A percentile compares a stretch with the other conserved stretches of the same genome.
Conservation (phyloP, 2,113 vertebrate species). For the Myotis yumanensis region DNA sequence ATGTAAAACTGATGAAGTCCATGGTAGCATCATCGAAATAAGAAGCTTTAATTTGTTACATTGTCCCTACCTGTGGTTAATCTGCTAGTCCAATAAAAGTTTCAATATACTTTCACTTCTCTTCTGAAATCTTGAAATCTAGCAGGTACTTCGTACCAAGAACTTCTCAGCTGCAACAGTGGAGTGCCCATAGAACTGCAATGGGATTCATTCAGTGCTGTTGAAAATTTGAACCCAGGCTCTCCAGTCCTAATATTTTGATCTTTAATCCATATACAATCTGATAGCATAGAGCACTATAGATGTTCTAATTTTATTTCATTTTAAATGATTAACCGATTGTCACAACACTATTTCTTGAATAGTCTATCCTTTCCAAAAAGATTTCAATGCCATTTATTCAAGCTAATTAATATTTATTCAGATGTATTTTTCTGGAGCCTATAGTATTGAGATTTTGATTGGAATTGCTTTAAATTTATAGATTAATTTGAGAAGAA, state of each 20-base stretch:
- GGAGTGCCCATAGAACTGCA: background rate
- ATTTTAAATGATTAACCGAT: background rate
- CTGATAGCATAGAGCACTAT: background rate
- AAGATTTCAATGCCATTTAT: background rate
- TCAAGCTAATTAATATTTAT: background rate
- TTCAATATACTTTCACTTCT: background rate
- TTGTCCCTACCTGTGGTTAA: conserved; percentile 1
- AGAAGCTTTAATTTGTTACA: background rate
- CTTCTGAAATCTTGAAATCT: conserved; percentile 19
- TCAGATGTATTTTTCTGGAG: background rate
- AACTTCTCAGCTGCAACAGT: background rate
- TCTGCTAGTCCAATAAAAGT: background rate
- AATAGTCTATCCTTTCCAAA: background rate
- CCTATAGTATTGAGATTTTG: background rate
- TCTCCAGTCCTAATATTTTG: background rate
- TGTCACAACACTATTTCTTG: background rate
- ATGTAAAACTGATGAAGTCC: background rate
- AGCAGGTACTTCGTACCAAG: background rate
- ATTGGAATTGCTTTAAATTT: background rate
- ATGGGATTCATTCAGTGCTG: background rate
- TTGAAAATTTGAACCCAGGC: background rate
- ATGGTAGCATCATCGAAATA: background rate
- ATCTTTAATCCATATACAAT: background rate
- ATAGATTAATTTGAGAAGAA: background rate
- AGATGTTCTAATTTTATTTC: background rate